Evolutionary conservation across 2,797 vertebrate genomes (phyloP), one percentile per base, ranked within the genome.

Genomic region (Miichthys miiuy): DNA sequence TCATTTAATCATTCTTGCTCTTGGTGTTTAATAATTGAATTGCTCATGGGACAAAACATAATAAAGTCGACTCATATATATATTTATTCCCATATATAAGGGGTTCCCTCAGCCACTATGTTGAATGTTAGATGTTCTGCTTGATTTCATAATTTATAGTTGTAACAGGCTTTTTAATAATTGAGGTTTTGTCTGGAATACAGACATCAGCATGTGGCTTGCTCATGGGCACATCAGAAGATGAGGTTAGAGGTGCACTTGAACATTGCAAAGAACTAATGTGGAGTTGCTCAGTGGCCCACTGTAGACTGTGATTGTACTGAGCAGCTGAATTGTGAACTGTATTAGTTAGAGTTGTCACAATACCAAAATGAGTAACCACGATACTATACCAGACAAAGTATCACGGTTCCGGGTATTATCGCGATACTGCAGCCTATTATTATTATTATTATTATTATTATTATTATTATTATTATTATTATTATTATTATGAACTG

Each of bases 11-110:
- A 79, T 66, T 85, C 66, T 72, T 63, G 38, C 58, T 79, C 62
- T 20, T 46, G 27, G 42, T 76, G n/a, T 89, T 84, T 52, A 91
- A 91, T 91, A 63, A 91, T 90, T 90, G 20, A 90, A 30, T 60
- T 62, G 16, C 68, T 73, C 78, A 30, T 48, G 60, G 67, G 67
- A 83, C 64, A 83, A 77, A 83, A 86, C 80, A 85, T 83, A 82
- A 70, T 79, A 75, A 80, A 77, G 80, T 80, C 80, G 70, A 75
- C 76, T 84, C 54, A 68, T 74, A 85, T 77, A 85, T 77, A 83
- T 75, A 75, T 63, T 74, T 46, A 77, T 41, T 77, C 21, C 55
- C 44, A 65, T 50, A 66, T 79, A 42, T 65, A 60, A 47, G 51
- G 79, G 44, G 17, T 73, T 79, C 62, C 69, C 23, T 60, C 20